phyloP scores from a whole-genome alignment of 1,140 invertebrate species.

The Bombus haemorrhoidalis region DNA sequence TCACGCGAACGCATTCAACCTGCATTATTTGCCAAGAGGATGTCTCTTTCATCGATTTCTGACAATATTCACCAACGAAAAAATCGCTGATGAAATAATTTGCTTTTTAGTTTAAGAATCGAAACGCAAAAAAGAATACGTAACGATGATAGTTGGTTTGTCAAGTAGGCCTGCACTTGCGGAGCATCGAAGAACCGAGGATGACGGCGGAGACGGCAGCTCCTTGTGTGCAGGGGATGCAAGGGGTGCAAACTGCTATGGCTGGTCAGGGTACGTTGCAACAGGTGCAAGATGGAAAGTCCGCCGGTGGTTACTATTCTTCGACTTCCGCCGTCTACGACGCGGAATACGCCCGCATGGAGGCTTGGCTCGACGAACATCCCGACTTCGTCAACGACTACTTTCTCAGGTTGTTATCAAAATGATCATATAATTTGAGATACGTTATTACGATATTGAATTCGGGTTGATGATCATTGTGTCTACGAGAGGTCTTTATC shows the following conservation, averaged over 20 bases:
- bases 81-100: too few relatives aligned
- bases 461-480: background rate
- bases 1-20: too few relatives aligned
- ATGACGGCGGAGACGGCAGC: constrained; percentile 87
- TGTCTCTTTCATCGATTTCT: too few relatives aligned
- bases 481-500: background rate
- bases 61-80: too few relatives aligned
- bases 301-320: constrained; percentile 68
- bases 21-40: too few relatives aligned
- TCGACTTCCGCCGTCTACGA: constrained; percentile 87
- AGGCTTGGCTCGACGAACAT: constrained; percentile 98
- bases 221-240: constrained; percentile 81
- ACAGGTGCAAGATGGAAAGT: constrained; percentile 74
- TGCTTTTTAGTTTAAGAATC: background rate
- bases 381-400: constrained; percentile 97
- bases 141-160: constrained; percentile 22
- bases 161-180: constrained; percentile 88
- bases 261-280: constrained; percentile 78
- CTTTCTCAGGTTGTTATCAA: constrained; percentile 89
- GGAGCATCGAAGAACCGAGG: constrained; percentile 90
- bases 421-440: background rate
- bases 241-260: constrained; percentile 81
- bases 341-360: constrained; percentile 92
- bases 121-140: background rate
- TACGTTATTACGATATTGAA: background rate